Evolutionary conservation across 2,113 vertebrate genomes (phyloP), one percentile per base, ranked within the genome.

Genomic region (Lichenostomus cassidix): DNA sequence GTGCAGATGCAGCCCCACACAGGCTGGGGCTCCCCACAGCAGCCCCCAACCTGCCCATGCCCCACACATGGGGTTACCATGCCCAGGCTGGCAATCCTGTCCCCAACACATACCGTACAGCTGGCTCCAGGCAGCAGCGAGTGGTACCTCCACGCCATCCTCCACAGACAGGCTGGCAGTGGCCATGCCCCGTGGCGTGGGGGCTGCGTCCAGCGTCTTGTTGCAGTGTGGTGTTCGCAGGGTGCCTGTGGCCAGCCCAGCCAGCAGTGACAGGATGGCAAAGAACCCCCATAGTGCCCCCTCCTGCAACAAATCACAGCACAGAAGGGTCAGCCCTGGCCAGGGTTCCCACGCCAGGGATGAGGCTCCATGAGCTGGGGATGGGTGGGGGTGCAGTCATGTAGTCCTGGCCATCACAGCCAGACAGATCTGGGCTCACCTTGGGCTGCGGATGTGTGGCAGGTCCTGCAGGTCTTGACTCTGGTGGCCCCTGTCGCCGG

Each of bases 211-310:
- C 91, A 96, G 84, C 4, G 94, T 94, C 77, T 87, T 18, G 1
- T 97, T 97, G 87, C 71, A 90, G 83, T 94, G 95, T 1, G 84
- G 92, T 0, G 33, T 82, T 80, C 52, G 82, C 53, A 94, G 71
- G 42, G 88, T 67, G 44, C 96, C 96, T 0, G 93, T 27, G 3
- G 96, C 95, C 89, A 96, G 80, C 62, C 95, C 96, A 2, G 96
- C 95, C 95, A 97, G 94, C 84, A 97, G 83, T 2, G 94, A 97
- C 56, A 98, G 76, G 50, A 97, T 84, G 55, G 96, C 65, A 4
- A 97, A 82, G 50, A 96, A 60, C 14, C 95, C 88, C 97, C 97
- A 97, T 64, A 97, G 83, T 6, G 44, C 84, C 70, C 85, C 91
- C 69, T 97, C 97, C 97, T 97, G 87, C 3, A 8, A 93, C 2